Conservation (phyloP, 2,888 invertebrate genomes). For the Phyto melanocephala region DNA sequence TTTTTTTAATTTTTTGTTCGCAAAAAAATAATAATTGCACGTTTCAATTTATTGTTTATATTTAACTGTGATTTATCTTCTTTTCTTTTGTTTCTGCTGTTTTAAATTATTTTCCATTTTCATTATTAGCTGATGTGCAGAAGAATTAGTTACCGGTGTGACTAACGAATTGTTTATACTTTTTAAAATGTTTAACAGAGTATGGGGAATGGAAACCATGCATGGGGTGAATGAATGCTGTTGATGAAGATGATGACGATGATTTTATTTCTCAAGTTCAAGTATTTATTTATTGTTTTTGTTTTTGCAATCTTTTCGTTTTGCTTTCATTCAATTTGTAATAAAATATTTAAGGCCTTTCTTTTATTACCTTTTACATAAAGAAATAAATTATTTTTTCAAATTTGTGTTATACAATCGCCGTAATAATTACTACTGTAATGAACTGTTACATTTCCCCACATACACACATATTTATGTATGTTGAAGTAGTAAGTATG, state of each 20-base stretch:
- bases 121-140: neutral
- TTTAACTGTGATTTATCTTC: conserved; percentile 39
- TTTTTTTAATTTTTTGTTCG: conserved; percentile 13
- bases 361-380: neutral
- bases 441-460: conserved; percentile 34
- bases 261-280: conserved; percentile 59
- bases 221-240: conserved; percentile 34
- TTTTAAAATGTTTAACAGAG: neutral
- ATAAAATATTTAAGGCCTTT: conserved; percentile 47
- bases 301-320: neutral
- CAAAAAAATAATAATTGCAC: conserved; percentile 51
- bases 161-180: conserved; percentile 33
- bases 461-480: neutral
- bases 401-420: conserved; percentile 35
- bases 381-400: neutral
- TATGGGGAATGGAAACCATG: conserved; percentile 27
- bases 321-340: neutral
- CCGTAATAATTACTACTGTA: neutral
- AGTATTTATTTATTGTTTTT: conserved; percentile 33
- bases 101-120: conserved; percentile 17
- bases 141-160: conserved; percentile 6
- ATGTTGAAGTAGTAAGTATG: neutral
- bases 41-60: conserved; percentile 54
- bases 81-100: neutral
- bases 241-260: neutral